phyloP scores from a whole-genome alignment of 2,113 vertebrate species.

The Smithornis capensis region DNA sequence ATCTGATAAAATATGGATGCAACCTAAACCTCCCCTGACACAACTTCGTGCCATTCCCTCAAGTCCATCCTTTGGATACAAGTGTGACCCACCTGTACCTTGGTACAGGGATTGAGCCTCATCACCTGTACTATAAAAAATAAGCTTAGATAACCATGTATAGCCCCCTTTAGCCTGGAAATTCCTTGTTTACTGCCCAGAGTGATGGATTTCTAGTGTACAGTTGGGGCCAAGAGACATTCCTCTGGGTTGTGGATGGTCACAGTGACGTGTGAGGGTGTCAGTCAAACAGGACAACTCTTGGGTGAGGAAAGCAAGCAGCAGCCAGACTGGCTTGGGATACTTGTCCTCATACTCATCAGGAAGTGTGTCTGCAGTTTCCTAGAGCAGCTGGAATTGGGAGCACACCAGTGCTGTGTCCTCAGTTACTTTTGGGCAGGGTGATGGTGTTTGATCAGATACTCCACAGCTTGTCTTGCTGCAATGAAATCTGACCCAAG shows the following conservation, averaged over 20 bases:
- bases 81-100: too few relatives aligned
- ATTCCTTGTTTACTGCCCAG: neutral
- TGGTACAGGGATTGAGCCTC: neutral
- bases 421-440: neutral
- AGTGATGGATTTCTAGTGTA: neutral
- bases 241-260: neutral
- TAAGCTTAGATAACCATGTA: neutral
- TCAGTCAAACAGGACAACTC: neutral
- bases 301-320: neutral
- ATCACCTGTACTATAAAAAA: neutral
- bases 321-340: neutral
- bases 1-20: neutral
- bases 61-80: neutral
- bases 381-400: neutral
- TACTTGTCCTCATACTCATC: neutral
- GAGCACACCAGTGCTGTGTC: neutral
- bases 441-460: neutral
- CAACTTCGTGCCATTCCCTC: neutral
- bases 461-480: neutral
- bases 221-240: neutral
- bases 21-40: neutral
- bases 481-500: neutral
- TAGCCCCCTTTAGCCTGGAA: neutral
- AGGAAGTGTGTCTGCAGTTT: neutral
- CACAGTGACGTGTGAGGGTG: accelerated